Evolutionary conservation across 2,113 vertebrate genomes (phyloP), one percentile per base, ranked within the genome.

Genomic region (Sinocyclocheilus grahami): DNA sequence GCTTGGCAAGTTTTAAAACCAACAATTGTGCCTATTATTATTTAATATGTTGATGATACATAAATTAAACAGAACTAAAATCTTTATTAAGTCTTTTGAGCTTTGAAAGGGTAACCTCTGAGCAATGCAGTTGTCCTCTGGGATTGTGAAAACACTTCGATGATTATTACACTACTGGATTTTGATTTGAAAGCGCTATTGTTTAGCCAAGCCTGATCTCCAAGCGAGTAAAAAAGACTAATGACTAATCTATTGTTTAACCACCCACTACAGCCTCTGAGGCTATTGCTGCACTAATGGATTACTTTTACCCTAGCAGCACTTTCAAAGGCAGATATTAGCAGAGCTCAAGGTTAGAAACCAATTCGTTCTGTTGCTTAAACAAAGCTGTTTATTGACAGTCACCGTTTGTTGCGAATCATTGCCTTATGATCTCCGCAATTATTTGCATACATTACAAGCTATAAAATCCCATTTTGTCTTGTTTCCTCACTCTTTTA

Each of bases 241-340:
- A 86, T 88, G 84, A 63, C 65, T 79, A 88, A 86, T 88, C 55
- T 86, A 78, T 86, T 88, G 82, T 88, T 84, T 82, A 62, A 84
- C 85, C 75, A 84, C 75, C 71, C 55, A n/a, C 75, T 67, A 51
- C 55, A 83, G 78, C 80, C 76, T 86, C 63, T 75, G 30, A 84
- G 86, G 85, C 85, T 86, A 86, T 80, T 86, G 85, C 79, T 53
- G 84, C 79, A 72, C 82, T 79, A 86, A 78, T 83, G 74, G 27
- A 39, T 51, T 75, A 72, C 83, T 63, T 82, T 65, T 72, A 27
- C 86, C n/a, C 85, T 74, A 86, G 27, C 71, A 55, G 30, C 62
- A 81, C 67, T 79, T 88, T 88, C 83, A 86, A 33, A 83, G 22
- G 74, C 87, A 53, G 53, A 76, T 84, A 65, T 84, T 46, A 51